Evolutionary conservation across 2,888 invertebrate species (phyloP).

Genomic region (Morpho deidamia): DNA sequence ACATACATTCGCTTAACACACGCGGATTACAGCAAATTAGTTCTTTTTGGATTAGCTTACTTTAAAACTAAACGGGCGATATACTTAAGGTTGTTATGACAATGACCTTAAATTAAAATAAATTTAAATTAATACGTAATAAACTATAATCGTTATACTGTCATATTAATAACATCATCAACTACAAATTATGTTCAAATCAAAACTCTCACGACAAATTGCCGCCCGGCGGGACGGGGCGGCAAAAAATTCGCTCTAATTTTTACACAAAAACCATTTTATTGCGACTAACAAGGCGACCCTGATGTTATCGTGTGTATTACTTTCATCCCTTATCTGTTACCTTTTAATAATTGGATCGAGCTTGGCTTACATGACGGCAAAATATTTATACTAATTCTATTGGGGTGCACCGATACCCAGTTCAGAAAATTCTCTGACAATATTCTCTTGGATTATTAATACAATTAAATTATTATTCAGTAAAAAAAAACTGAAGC

Average conservation of each 20-base stretch:
- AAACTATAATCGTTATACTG: neutral
- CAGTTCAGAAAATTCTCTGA: neutral
- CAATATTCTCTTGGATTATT: too few species aligned
- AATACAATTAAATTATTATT: too few species aligned
- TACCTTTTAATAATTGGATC: conserved; percentile 53
- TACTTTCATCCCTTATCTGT: conserved; percentile 72
- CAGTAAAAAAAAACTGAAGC: too few species aligned
- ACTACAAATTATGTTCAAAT: conserved; percentile 28
- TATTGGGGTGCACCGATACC: neutral
- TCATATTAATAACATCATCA: conserved; percentile 1
- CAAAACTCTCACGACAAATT: conserved; percentile 60
- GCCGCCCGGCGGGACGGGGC: conserved; percentile 56
- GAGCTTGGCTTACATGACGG: conserved; percentile 47
- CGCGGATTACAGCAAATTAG: too few species aligned
- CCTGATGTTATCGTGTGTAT: conserved; percentile 68
- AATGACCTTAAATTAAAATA: too few species aligned
- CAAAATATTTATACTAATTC: neutral
- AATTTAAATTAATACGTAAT: too few species aligned
- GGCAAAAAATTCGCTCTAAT: conserved; percentile 70
- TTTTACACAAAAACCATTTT: conserved; percentile 59
- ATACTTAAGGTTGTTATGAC: too few species aligned
- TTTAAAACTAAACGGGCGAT: too few species aligned
- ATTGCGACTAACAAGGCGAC: conserved; percentile 66
- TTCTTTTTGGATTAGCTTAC: too few species aligned
- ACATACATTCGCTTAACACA: too few species aligned